These are phyloP conservation scores for Mixornis gularis DNA, from an alignment of 2,113 vertebrate genomes.

Conservation along the genomic window DNA sequence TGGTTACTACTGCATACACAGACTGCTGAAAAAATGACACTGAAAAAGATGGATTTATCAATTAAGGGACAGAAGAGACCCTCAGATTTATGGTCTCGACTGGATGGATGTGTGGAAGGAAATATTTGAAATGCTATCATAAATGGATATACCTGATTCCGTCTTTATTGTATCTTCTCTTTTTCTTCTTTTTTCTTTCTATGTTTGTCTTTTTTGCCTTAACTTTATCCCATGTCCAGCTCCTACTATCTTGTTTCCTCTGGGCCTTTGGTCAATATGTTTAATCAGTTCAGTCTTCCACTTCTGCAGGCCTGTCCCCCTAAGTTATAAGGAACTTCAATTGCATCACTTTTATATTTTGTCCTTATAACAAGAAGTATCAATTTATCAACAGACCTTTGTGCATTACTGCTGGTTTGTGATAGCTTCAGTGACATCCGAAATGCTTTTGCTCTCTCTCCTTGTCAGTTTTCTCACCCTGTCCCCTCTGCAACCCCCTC, in stretches of 20 bases:
- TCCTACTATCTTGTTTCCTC: background rate
- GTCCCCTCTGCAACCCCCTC: accelerated
- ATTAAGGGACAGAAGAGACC: background rate
- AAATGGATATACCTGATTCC: background rate
- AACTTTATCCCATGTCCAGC: background rate
- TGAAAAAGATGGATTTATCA: background rate
- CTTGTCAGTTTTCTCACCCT: background rate
- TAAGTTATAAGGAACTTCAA: background rate
- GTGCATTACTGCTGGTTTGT: background rate
- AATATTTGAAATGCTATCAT: background rate
- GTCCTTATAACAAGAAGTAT: background rate
- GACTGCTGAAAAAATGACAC: background rate
- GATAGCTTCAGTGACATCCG: background rate
- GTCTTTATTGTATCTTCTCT: background rate
- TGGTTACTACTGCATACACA: background rate
- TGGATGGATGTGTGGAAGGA: accelerated
- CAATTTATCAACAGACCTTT: background rate
- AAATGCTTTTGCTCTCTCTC: background rate
- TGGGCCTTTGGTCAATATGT: background rate
- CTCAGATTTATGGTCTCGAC: background rate
- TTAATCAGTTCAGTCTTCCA: background rate
- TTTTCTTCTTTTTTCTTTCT: background rate
- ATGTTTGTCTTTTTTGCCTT: background rate
- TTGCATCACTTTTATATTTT: background rate
- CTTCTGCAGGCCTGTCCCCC: background rate